Base-by-base conservation (phyloP, 2,797 vertebrate species). In the Pyrocephalus nanus region DNA sequence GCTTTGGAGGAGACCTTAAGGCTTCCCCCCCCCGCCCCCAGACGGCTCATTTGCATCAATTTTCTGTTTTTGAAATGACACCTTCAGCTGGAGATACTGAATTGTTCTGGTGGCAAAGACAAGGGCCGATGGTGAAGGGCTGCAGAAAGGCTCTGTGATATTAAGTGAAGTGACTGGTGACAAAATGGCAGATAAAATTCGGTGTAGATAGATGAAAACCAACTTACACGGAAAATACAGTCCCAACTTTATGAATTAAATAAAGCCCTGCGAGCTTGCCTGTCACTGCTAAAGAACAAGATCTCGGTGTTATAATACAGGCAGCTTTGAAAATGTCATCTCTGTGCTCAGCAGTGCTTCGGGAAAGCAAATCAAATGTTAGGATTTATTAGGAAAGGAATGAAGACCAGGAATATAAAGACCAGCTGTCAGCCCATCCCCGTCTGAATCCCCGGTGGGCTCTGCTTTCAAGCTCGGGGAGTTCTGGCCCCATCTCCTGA, bases 311-410 rank as follows among this genome's bases (percentile, higher is more conserved):
- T 90, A 86, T 64, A 93, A 88, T 71, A 83, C 48, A 94, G n/a
- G 57, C 30, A 23, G 66, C 92, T 91, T 90, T 86, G 88, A 88
- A 96, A 94, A 95, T 95, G 93, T 94, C 95, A 96, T 77, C 69
- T 90, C 79, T 93, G 75, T 30, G 79, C 92, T 88, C 18, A 0
- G 57, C 81, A 82, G 77, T 47, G 38, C 36, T 84, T 83, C 29
- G 3, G 73, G 81, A 89, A 94, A 91, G 88, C 47, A 80, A 94
- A 95, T 90, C 65, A 71, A 86, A 91, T 70, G 79, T 60, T 95
- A 64, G 69, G 86, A 90, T 77, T 92, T 92, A 75, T 62, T 80
- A 82, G 25, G 71, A 87, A 91, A 90, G 51, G 76, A 94, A 71
- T 55, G 43, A 77, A 93, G 88, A 76, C 36, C 45, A 36, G 86